These are phyloP conservation scores for Holacanthus passer DNA, from an alignment of 2,113 vertebrate species.

Conservation along the genomic window DNA sequence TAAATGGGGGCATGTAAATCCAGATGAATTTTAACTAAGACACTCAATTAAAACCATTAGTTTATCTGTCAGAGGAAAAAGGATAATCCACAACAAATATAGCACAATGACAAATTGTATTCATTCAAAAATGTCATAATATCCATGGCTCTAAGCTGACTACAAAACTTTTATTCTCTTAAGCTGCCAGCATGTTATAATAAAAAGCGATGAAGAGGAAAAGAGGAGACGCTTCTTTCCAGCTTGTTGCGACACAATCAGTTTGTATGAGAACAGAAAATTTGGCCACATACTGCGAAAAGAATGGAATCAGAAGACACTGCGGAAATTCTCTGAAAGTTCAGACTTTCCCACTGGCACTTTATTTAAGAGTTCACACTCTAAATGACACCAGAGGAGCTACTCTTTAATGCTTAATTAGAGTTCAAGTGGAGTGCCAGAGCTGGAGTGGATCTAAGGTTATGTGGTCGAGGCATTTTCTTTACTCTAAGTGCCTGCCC, in stretches of 20 bases:
- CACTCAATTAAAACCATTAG: slow-evolving; percentile 9
- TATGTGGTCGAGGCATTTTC: neutral
- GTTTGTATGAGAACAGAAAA: slow-evolving; percentile 12
- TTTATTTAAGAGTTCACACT: slow-evolving; percentile 37
- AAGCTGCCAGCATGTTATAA: neutral
- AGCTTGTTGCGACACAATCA: neutral
- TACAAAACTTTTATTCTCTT: neutral
- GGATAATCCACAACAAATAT: slow-evolving; percentile 9
- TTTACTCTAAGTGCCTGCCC: neutral
- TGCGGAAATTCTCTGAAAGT: slow-evolving; percentile 4
- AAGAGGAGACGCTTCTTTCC: neutral
- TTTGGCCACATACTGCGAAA: neutral
- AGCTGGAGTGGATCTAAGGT: slow-evolving; percentile 22
- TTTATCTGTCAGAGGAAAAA: neutral
- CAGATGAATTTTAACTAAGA: neutral
- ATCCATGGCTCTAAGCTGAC: neutral
- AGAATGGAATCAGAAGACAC: neutral
- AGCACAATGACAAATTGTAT: neutral
- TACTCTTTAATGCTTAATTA: slow-evolving; percentile 58
- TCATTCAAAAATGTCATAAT: neutral
- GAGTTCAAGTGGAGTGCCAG: slow-evolving; percentile 48
- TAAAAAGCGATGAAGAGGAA: neutral
- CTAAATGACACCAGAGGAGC: neutral
- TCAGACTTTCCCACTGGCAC: slow-evolving; percentile 7
- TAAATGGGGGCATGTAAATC: slow-evolving; percentile 7